phyloP scores from a whole-genome alignment of 2,797 vertebrate genomes.

The Aldrovandia affinis region DNA sequence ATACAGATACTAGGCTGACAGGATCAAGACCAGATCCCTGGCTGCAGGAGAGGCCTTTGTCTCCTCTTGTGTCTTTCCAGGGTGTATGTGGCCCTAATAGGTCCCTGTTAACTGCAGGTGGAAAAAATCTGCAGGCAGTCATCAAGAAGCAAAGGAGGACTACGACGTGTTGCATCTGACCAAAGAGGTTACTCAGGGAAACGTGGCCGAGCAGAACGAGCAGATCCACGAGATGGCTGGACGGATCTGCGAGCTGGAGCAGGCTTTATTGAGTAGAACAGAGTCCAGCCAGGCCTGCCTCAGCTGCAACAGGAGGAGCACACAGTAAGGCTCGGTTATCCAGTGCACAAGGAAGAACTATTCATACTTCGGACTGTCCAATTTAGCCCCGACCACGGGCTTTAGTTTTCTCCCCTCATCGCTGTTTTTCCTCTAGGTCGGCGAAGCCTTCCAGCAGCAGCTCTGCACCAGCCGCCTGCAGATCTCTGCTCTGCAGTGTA shows the following conservation, averaged over 20 bases:
- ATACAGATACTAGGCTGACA: not conserved
- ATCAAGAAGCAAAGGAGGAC: constrained; percentile 84
- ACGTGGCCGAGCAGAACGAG: constrained; percentile 78
- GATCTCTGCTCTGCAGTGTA: constrained; percentile 84
- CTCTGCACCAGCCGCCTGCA: constrained; percentile 82
- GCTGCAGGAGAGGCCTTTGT: not conserved
- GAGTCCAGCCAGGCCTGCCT: too few species aligned
- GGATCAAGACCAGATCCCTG: not conserved
- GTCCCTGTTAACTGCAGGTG: constrained; percentile 70
- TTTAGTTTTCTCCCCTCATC: not conserved
- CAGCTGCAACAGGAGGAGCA: constrained; percentile 85
- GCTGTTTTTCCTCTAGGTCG: constrained; percentile 74
- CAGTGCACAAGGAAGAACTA: too few species aligned
- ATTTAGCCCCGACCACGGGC: not conserved
- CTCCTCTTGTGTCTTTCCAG: too few species aligned
- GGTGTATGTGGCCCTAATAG: not conserved
- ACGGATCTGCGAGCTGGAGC: constrained; percentile 81
- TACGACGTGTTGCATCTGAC: constrained; percentile 75
- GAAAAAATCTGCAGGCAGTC: constrained; percentile 83
- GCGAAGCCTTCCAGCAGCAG: constrained; percentile 84
- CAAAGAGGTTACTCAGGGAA: constrained; percentile 80
- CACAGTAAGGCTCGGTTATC: constrained; percentile 58
- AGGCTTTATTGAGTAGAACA: too few species aligned
- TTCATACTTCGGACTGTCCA: not conserved
- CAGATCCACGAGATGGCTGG: constrained; percentile 83